phyloP scores from a whole-genome alignment of 2,888 invertebrate species.

The Perdita meconis region DNA sequence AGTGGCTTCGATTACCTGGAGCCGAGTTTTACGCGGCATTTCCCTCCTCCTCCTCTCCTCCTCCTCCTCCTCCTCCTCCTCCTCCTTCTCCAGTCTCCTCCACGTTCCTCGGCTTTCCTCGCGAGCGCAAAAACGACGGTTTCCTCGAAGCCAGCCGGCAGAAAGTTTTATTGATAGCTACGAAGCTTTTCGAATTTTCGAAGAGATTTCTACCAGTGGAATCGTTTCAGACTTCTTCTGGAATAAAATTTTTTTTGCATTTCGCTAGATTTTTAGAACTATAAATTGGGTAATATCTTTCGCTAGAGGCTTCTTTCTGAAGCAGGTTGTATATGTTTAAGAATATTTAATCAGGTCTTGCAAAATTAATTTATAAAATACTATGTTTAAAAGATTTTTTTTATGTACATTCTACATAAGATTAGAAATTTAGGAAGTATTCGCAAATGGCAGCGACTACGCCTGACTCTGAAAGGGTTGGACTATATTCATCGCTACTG shows the following conservation, averaged over 20 bases:
- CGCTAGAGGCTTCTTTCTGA: too few species aligned
- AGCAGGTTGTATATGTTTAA: too few species aligned
- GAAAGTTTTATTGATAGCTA: constrained; percentile 23
- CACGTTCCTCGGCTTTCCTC: background rate
- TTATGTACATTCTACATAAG: too few species aligned
- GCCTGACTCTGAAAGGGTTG: too few species aligned
- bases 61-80: background rate
- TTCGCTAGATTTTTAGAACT: background rate
- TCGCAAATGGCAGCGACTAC: too few species aligned
- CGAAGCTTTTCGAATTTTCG: constrained; percentile 32
- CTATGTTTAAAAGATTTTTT: too few species aligned
- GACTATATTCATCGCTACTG: too few species aligned
- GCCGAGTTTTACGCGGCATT: constrained; percentile 43
- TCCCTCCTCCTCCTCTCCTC: background rate
- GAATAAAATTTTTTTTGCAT: background rate
- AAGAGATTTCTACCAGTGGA: background rate
- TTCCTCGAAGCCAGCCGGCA: constrained; percentile 41
- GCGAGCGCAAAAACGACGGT: constrained; percentile 34
- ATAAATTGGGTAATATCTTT: too few species aligned
- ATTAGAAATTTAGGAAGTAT: too few species aligned
- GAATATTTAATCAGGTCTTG: too few species aligned
- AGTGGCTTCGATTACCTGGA: constrained; percentile 62
- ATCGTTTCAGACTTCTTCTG: background rate
- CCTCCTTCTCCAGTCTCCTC: background rate
- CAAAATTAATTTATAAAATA: too few species aligned